Conservation (phyloP, 1,140 invertebrate species). For the Drosophila nannoptera region DNA sequence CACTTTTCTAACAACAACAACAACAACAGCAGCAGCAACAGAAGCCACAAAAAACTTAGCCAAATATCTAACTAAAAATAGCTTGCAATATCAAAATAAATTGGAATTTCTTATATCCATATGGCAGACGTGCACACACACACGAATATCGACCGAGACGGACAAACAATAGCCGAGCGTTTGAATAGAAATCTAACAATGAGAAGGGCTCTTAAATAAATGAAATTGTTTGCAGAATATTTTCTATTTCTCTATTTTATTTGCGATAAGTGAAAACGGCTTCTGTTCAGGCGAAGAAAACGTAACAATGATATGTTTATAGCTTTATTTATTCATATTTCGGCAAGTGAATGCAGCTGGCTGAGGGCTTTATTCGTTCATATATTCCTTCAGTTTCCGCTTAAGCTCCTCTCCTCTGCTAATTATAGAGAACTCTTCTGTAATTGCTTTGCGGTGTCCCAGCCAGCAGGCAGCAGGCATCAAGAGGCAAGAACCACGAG, state of each 20-base stretch:
- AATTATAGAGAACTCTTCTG: constrained; percentile 40
- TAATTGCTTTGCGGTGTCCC: too few relatives aligned
- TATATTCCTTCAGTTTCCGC: too few relatives aligned
- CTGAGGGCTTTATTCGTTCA: too few relatives aligned
- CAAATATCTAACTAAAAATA: constrained; percentile 55
- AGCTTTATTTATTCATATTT: not conserved
- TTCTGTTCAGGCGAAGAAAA: not conserved
- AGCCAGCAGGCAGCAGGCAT: constrained; percentile 27
- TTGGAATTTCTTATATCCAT: constrained; percentile 38
- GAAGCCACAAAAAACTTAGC: constrained; percentile 17
- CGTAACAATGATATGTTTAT: too few relatives aligned
- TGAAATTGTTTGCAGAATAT: constrained; percentile 25
- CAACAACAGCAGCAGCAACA: not conserved
- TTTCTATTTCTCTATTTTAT: not conserved
- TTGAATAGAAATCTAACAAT: constrained; percentile 1
- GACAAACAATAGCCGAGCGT: constrained; percentile 14
- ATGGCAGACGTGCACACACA: constrained; percentile 4
- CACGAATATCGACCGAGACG: constrained; percentile 1
- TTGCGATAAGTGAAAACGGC: not conserved
- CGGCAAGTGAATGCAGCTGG: too few relatives aligned
- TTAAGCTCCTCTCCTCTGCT: constrained; percentile 24
- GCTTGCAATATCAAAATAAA: constrained; percentile 49
- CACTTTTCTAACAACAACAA: constrained; percentile 29
- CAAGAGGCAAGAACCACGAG: constrained; percentile 20
- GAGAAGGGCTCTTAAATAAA: constrained; percentile 35